Conservation (phyloP, 1,140 invertebrate genomes). For the Octopus sinensis region DNA sequence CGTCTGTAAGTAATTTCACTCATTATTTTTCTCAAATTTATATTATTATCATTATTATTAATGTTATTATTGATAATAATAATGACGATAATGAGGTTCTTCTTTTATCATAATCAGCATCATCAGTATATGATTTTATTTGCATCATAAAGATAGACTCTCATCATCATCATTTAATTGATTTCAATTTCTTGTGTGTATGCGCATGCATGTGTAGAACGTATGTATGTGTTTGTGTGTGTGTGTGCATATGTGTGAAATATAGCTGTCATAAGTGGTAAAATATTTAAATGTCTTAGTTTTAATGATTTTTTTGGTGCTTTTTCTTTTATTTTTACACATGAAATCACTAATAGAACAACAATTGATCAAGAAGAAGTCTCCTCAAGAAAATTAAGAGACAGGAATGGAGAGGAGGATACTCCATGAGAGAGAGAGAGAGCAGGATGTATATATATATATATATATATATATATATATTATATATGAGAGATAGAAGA, state of each 20-base stretch:
- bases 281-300: too few relatives aligned
- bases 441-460: neutral
- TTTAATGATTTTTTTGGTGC: too few relatives aligned
- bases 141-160: neutral
- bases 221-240: neutral
- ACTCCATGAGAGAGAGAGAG: neutral
- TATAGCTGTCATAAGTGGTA: too few relatives aligned
- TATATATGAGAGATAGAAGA: neutral
- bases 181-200: neutral
- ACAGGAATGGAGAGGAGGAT: too few relatives aligned
- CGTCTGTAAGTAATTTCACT: too few relatives aligned
- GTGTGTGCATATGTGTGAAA: neutral
- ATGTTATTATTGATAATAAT: neutral
- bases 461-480: too few relatives aligned
- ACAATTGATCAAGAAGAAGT: too few relatives aligned
- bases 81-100: neutral
- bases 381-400: too few relatives aligned
- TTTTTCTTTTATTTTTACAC: too few relatives aligned
- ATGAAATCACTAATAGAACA: too few relatives aligned
- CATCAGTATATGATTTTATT: neutral
- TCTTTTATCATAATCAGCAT: neutral
- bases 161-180: neutral
- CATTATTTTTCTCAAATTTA: too few relatives aligned
- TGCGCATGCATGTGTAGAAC: neutral
- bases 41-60: too few relatives aligned